Conservation (phyloP, 2,113 vertebrate genomes). For the Speoplatyrhinus poulsoni region DNA sequence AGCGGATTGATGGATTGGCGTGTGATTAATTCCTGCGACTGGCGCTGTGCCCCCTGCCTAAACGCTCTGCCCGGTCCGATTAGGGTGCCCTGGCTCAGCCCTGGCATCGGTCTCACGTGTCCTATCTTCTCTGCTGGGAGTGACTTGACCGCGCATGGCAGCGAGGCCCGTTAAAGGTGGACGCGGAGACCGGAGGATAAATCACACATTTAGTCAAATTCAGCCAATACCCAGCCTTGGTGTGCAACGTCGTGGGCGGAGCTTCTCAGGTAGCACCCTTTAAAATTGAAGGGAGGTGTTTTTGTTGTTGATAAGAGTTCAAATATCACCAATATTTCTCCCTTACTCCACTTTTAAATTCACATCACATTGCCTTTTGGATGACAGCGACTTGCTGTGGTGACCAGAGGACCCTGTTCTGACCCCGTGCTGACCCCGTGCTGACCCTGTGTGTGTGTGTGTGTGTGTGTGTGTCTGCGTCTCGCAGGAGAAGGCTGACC, state of each 20-base stretch:
- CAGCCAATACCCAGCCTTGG: too few relatives aligned
- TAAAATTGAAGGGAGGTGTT: too few relatives aligned
- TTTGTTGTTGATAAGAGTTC: too few relatives aligned
- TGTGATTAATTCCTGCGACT: slow-evolving; percentile 57
- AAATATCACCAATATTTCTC: too few relatives aligned
- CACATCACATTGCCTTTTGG: too few relatives aligned
- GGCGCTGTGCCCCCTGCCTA: slow-evolving; percentile 28
- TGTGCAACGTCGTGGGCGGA: too few relatives aligned
- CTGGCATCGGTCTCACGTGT: slow-evolving; percentile 20
- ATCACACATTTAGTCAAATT: too few relatives aligned
- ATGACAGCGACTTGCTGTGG: too few relatives aligned
- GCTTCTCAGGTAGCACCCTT: too few relatives aligned
- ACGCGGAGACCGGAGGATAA: too few relatives aligned
- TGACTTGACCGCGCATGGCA: background rate
- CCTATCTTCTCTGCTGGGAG: slow-evolving; percentile 25
- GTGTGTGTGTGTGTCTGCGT: slow-evolving; percentile 34
- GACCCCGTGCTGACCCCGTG: background rate
- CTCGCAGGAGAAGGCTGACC: slow-evolving; percentile 89
- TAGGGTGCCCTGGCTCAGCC: slow-evolving; percentile 29
- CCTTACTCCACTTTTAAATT: background rate
- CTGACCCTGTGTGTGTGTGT: slow-evolving; percentile 19
- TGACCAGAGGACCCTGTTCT: background rate
- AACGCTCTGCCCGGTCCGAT: slow-evolving; percentile 49
- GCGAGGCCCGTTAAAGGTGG: background rate
- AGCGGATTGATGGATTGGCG: slow-evolving; percentile 48